Conservation (phyloP, 2,888 invertebrate species). For the Epirrhoe alternata region DNA sequence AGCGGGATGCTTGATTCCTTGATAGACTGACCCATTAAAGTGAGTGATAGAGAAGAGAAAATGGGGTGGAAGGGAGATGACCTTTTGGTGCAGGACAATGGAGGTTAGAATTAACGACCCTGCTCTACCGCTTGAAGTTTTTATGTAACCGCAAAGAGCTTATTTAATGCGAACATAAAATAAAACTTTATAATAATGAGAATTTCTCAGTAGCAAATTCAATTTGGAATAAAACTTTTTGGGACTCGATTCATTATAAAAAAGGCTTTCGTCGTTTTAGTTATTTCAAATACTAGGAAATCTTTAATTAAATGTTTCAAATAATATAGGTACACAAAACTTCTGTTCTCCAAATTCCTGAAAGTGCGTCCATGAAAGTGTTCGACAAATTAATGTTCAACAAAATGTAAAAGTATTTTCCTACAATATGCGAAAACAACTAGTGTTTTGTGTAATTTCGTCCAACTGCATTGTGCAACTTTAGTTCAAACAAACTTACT, state of each 20-base stretch:
- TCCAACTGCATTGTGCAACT: conserved; percentile 36
- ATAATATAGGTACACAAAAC: too few relatives aligned
- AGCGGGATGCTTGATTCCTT: conserved; percentile 26
- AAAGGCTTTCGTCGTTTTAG: background rate
- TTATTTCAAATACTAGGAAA: background rate
- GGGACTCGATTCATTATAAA: background rate
- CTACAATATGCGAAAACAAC: too few relatives aligned
- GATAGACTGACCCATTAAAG: conserved; percentile 32
- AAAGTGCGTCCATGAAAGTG: too few relatives aligned
- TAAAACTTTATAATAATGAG: conserved; percentile 5
- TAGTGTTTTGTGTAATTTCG: background rate
- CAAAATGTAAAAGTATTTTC: too few relatives aligned
- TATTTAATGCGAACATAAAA: background rate
- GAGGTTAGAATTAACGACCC: conserved; percentile 24
- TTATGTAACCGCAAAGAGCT: conserved; percentile 8
- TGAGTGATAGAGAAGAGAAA: conserved; percentile 30
- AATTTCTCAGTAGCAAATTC: background rate
- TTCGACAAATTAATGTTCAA: too few relatives aligned
- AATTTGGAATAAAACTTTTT: background rate
- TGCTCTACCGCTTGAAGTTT: conserved; percentile 12
- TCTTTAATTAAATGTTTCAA: too few relatives aligned
- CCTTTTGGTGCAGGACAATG: conserved; percentile 31
- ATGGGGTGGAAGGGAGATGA: conserved; percentile 29
- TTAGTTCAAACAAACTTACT: conserved; percentile 19
- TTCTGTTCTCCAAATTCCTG: too few relatives aligned